These are phyloP conservation scores for Blennius ocellaris DNA, from an alignment of 2,113 vertebrate species.

Conservation along the genomic window DNA sequence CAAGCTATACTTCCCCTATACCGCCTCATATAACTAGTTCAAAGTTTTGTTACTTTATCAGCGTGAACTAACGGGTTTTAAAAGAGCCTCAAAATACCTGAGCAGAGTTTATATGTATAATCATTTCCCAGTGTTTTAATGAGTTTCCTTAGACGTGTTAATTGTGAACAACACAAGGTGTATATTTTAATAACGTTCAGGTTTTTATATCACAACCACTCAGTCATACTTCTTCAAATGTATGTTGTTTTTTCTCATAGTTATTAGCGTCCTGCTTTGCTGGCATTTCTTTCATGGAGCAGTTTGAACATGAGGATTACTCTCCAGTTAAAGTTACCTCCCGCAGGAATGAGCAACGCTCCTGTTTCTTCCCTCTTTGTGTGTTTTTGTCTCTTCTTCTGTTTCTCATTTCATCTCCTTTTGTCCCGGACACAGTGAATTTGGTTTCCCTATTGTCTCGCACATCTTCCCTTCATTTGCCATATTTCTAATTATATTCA, in stretches of 20 bases:
- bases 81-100: no score
- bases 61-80: no score
- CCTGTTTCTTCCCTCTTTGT: slow-evolving; percentile 5
- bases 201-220: neutral
- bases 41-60: no score
- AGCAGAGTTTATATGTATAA: no score
- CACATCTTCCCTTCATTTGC: slow-evolving; percentile 29
- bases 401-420: slow-evolving; percentile 6
- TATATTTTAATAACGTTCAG: no score
- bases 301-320: neutral
- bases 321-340: neutral
- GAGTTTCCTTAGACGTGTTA: no score
- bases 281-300: neutral
- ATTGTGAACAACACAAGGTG: no score
- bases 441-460: slow-evolving; percentile 9
- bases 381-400: slow-evolving; percentile 7
- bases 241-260: neutral
- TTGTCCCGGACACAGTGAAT: slow-evolving; percentile 6
- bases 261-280: no score
- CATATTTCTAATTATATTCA: slow-evolving; percentile 68
- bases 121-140: no score
- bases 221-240: neutral
- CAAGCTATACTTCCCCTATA: no score
- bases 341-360: neutral
- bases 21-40: no score